Evolutionary conservation across 2,888 invertebrate genomes (phyloP).

Genomic region (Scotopteryx bipunctaria): DNA sequence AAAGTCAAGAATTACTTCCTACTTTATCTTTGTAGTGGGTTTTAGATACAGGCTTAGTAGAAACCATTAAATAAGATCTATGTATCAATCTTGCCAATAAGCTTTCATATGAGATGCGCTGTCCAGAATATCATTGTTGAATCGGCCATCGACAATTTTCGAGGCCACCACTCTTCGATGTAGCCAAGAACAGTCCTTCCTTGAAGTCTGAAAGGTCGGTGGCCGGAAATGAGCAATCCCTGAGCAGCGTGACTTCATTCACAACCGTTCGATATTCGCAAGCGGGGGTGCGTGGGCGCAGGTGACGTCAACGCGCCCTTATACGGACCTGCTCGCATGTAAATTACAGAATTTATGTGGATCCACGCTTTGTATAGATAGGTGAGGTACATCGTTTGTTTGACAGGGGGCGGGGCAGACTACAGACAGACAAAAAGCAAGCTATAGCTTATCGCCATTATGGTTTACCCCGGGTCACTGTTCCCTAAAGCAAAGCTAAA

Average conservation of each 20-base stretch:
- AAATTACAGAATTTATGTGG: conserved; percentile 8
- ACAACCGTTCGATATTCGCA: conserved; percentile 13
- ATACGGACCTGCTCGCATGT: conserved; percentile 38
- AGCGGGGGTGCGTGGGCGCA: conserved; percentile 44
- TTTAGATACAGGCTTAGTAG: no score
- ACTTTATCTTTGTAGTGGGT: no score
- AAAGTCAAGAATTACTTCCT: no score
- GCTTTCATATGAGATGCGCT: no score
- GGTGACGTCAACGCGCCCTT: conserved; percentile 53
- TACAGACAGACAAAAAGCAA: no score
- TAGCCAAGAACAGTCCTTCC: not conserved
- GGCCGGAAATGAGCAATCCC: conserved; percentile 1
- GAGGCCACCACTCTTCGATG: no score
- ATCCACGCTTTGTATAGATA: conserved; percentile 1
- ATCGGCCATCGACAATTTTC: no score
- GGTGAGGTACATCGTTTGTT: not conserved
- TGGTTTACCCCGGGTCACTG: no score
- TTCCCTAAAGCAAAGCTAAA: no score
- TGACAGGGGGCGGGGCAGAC: not conserved
- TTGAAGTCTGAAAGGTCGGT: not conserved
- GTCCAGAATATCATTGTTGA: not conserved
- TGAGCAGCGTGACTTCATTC: conserved; percentile 11
- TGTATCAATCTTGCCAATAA: no score
- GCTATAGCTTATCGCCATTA: no score
- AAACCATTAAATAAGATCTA: no score